Evolutionary conservation across 92 coral and sea anemone genomes (phyloP).

Genomic region (Phenganax subtilis): DNA sequence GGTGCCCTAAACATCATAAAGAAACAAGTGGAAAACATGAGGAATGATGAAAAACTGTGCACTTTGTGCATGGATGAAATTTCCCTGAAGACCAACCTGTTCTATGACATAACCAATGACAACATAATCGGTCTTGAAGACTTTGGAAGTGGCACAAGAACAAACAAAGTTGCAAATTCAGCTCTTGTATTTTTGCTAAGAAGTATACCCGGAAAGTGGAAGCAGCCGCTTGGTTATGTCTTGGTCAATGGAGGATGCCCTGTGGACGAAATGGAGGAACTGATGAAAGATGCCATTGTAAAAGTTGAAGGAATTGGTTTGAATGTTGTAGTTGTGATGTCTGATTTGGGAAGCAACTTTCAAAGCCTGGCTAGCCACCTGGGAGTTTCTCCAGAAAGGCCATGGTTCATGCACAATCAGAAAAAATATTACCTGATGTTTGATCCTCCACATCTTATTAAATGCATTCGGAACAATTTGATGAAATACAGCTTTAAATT

Average conservation of each 20-base stretch:
- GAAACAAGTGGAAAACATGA: conserved; percentile 10
- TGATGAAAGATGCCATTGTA: neutral
- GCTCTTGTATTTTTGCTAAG: neutral
- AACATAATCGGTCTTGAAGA: conserved; percentile 8
- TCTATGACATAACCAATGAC: conserved; percentile 8
- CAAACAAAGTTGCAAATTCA: neutral
- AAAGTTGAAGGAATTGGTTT: neutral
- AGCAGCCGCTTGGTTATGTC: conserved; percentile 1
- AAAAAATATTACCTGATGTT: conserved; percentile 9
- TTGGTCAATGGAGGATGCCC: neutral
- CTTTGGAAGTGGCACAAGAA: conserved; percentile 4
- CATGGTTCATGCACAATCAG: neutral
- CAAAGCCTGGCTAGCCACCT: neutral
- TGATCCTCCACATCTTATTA: conserved; percentile 21
- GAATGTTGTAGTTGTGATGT: neutral
- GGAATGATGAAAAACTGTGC: neutral
- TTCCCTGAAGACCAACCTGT: conserved; percentile 23
- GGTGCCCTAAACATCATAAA: neutral
- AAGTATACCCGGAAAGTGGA: neutral
- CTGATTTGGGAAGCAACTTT: neutral
- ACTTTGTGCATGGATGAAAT: conserved; percentile 22
- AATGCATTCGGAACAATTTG: neutral
- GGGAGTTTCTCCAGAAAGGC: neutral
- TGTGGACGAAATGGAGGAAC: neutral
- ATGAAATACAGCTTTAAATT: neutral